Base-by-base conservation (phyloP, 2,888 invertebrate species). In the Coenonympha arcania region DNA sequence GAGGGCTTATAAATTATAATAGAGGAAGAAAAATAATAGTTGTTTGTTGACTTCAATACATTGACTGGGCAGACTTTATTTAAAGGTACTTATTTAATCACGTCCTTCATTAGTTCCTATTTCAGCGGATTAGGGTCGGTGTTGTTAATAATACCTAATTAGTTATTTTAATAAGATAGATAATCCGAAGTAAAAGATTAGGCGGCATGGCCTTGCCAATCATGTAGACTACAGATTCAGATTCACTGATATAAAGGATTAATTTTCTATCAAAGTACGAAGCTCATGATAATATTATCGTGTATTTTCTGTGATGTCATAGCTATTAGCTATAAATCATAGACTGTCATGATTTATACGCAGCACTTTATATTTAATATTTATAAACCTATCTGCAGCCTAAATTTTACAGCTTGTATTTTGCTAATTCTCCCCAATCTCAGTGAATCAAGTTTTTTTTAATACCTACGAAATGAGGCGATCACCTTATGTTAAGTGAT, bases 181-280 rank as follows among this genome's bases (percentile, higher is more conserved):
- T 41, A 41, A 26, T 20, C 13, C 31, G 1, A 4, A 9, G 4
- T 20, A 20, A 8, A 31, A 18, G 41, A 26, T 41, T 26, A 41
- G 11, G 9, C 28, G 11, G 20, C 9, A 20, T 15, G 42, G 42
- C 30, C 20, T 42, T 39, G 39, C 22, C 9, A 8, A 13, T 4
- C 31, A 31, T 42, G 19, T 42, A n/a, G n/a, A n/a, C 18, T 42
- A 42, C 19, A 31, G 31, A 42, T 42, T n/a, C n/a, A n/a, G n/a
- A n/a, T 42, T 42, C 13, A 30, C 30, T 31, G 42, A 31, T 42
- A 42, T 42, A 42, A 20, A 20, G 31, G 42, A 42, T 42, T 42
- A 39, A 36, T 11, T 4, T 11, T 16, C 18, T 19, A 20, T 37
- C 20, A 22, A 37, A 20, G 11, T 13, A 36, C 20, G 11, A 37